A percentile compares a stretch with the other conserved stretches of the same genome.
phyloP scores from a whole-genome alignment of 1,140 invertebrate species.

The Agrilus planipennis region DNA sequence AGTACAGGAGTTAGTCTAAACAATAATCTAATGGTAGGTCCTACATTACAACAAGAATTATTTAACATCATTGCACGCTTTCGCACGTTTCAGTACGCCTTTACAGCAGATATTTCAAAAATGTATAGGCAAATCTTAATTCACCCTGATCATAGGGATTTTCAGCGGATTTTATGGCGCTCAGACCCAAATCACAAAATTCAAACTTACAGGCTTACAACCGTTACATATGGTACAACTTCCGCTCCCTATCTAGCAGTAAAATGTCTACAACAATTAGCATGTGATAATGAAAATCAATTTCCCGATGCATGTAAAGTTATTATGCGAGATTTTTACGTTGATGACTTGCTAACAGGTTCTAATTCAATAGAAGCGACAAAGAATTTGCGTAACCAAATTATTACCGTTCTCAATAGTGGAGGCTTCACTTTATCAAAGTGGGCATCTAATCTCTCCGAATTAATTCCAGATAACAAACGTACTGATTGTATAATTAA shows the following conservation, averaged over 20 bases:
- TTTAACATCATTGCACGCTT: conserved; percentile 27
- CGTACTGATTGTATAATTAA: not conserved
- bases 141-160: conserved; percentile 17
- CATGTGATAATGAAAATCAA: no score
- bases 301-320: no score
- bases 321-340: no score
- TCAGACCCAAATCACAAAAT: conserved; percentile 5
- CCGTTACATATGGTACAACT: conserved; percentile 20
- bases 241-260: conserved; percentile 30
- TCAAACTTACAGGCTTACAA: conserved; percentile 13
- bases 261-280: no score
- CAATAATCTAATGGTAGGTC: conserved; percentile 11
- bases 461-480: not conserved
- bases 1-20: conserved; percentile 16
- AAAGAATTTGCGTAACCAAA: not conserved
- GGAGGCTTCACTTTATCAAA: not conserved
- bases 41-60: conserved; percentile 10
- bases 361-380: not conserved
- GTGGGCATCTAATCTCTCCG: not conserved
- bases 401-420: not conserved
- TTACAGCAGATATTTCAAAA: conserved; percentile 16
- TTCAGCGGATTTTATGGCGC: conserved; percentile 29
- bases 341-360: no score
- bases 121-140: conserved; percentile 27
- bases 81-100: conserved; percentile 26